Evolutionary conservation across 2,113 vertebrate genomes (phyloP), one percentile per base, ranked within the genome.

Genomic region (Thymallus thymallus): DNA sequence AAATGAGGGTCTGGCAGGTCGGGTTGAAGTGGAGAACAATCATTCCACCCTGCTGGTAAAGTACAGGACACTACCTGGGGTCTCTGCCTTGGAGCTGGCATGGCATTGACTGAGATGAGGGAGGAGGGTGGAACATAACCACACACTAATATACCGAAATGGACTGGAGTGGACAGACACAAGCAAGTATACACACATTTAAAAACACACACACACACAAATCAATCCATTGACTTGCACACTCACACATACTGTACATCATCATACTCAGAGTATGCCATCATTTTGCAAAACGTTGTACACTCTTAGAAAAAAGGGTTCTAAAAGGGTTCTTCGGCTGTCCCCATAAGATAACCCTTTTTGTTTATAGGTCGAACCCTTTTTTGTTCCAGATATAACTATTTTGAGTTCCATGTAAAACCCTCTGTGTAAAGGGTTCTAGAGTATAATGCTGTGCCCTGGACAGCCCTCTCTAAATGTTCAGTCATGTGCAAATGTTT

Each of bases 1-100:
- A 85, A 87, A 84, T 68, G 56, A 88, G 76, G 68, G 73, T 45
- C 63, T 66, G 60, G 18, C 65, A 41, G 9, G 35, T 41, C 22
- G 23, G 76, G 78, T 75, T 76, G 30, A 45, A 74, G 70, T 74
- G 45, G 26, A 81, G 78, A 90, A 90, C 78, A 85, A 85, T 82
- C 72, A 45, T 20, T 55, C 46, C 23, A n/a, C 66, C 70, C n/a
- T 6, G 51, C 26, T 30, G 22, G 23, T 14, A 62, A 9, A 13
- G 22, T 23, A 41, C 35, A 41, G 35, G 9, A 14, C 51, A 55
- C 14, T 55, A 13, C 60, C 60, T 10, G 60, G 60, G 22, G 60
- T 22, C 22, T n/a, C 60, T 61, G 60, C 3, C 60, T 13, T 7
- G 9, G 60, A 24, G 60, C 10, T 61, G 60, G 60, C 60, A 41